These are phyloP conservation scores for Mallateleia sp. DNA, from an alignment of 2,888 invertebrate species.

Conservation along the genomic window DNA sequence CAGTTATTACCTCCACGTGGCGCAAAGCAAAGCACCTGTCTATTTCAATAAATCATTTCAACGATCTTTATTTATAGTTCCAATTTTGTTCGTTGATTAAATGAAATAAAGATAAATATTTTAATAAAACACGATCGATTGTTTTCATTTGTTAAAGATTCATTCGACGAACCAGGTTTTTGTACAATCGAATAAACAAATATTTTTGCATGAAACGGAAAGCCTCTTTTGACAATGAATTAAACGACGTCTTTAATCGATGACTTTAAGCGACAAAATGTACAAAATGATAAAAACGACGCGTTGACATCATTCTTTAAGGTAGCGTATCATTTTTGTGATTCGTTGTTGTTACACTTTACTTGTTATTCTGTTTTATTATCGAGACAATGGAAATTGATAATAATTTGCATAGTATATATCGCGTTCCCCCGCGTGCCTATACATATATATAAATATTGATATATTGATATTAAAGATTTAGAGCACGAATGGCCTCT, in stretches of 20 bases:
- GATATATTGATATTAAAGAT: constrained; percentile 71
- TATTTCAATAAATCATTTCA: too few species aligned
- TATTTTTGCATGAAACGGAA: constrained; percentile 14
- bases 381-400: constrained; percentile 33
- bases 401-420: constrained; percentile 66
- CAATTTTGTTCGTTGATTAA: constrained; percentile 4
- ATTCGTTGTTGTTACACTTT: constrained; percentile 65
- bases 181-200: constrained; percentile 1
- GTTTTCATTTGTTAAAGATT: neutral
- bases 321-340: constrained; percentile 39
- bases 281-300: constrained; percentile 21
- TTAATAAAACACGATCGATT: neutral
- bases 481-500: constrained; percentile 74
- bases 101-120: neutral
- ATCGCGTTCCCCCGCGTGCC: constrained; percentile 74
- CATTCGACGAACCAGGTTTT: neutral
- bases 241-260: constrained; percentile 8
- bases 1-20: too few species aligned
- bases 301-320: constrained; percentile 27
- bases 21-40: too few species aligned
- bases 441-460: constrained; percentile 69
- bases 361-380: constrained; percentile 59
- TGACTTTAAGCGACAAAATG: constrained; percentile 24
- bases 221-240: constrained; percentile 30
- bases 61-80: too few species aligned